Base-by-base conservation (phyloP, 92 coral and sea anemone genomes). In the Palythoa caribaeorum region DNA sequence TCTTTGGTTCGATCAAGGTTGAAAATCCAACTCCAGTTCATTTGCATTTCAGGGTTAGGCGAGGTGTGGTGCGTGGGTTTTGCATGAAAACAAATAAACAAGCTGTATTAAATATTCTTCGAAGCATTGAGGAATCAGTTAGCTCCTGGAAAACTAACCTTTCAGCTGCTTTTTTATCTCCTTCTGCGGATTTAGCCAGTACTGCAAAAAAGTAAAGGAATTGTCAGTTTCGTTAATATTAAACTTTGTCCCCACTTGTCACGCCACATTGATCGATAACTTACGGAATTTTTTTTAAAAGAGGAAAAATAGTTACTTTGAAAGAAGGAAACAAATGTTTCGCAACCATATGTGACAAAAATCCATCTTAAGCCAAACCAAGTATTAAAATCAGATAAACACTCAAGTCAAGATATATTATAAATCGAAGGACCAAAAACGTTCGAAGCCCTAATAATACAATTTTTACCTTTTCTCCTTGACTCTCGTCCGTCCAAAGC, bases 181-280 rank as follows among this genome's bases (percentile, higher is more conserved):
- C 92, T 97, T 97, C 77, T 94, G 97, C 5, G 95, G 96, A 57
- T 97, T 93, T 2, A 97, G 59, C 99, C 99, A 97, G 90, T 90
- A 96, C 99, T 97, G 83, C 6, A 71, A 72, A 28, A 57, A 75
- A 79, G 20, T 75, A 79, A 88, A 60, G 72, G 52, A 71, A 44
- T 35, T 36, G 74, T 71, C 76, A 57, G 36, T 5, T 63, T 84
- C 80, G 83, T 78, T 73, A 79, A 87, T 77, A 19, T 40, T 66
- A 47, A 81, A 81, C 86, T 47, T 38, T 62, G 13, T 44, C 28
- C 36, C 38, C 17, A 52, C 65, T 35, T 51, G 83, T 81, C 76
- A 81, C 86, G 86, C 86, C 76, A 81, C 6, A 78, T 17, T 54
- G 2, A 19, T 20, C 71, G 44, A 35, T 4, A 10, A 10, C 73